phyloP scores from a whole-genome alignment of 2,113 vertebrate species.

The Sphyrna mokarran region DNA sequence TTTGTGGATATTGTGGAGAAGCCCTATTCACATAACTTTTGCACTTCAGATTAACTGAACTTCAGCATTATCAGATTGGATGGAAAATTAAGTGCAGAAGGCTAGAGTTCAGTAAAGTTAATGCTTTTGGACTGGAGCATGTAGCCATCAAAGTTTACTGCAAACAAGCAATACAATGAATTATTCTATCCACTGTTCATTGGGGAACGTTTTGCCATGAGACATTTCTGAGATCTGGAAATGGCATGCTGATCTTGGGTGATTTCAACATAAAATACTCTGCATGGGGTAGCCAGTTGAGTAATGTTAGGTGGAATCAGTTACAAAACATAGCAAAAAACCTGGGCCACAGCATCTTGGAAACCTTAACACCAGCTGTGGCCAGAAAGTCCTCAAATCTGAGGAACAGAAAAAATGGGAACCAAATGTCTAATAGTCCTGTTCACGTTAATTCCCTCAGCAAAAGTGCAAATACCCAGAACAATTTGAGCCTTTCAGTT shows the following conservation, averaged over 20 bases:
- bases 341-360: neutral
- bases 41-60: neutral
- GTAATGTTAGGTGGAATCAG: neutral
- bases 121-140: neutral
- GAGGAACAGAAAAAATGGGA: neutral
- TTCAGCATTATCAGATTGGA: neutral
- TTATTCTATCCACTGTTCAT: neutral
- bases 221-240: neutral
- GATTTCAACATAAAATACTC: neutral
- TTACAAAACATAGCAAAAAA: neutral
- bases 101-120: neutral
- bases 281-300: neutral
- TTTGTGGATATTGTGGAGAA: no score
- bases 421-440: neutral
- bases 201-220: neutral
- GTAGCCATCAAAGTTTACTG: neutral
- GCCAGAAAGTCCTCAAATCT: neutral
- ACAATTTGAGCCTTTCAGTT: neutral
- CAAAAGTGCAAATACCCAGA: neutral
- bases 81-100: neutral
- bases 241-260: neutral
- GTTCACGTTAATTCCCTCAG: neutral
- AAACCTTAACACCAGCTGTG: neutral
- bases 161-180: neutral
- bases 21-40: no score